A percentile compares a stretch with the other conserved stretches of the same genome.
Evolutionary conservation across 2,888 invertebrate species (phyloP).

Genomic region (Carcina quercana): DNA sequence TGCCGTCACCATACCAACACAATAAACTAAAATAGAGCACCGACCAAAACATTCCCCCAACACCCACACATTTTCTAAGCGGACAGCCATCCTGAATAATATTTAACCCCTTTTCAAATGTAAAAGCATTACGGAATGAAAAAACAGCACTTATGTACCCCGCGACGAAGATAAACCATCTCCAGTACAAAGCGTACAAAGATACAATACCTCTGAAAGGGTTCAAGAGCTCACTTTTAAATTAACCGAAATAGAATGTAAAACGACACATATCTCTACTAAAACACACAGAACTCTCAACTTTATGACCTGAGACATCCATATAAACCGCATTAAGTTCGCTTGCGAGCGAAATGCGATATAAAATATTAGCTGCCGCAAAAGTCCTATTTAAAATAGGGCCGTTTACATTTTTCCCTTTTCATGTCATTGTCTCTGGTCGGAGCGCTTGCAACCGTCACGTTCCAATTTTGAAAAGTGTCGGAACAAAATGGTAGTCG

Average conservation of each 20-base stretch:
- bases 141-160: constrained; percentile 75
- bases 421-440: constrained; percentile 73
- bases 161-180: constrained; percentile 73
- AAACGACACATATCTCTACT: constrained; percentile 37
- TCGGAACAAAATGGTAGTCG: constrained; percentile 72
- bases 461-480: constrained; percentile 75
- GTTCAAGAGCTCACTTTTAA: constrained; percentile 75
- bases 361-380: constrained; percentile 55
- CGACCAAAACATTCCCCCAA: constrained; percentile 38
- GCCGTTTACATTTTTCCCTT: constrained; percentile 74
- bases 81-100: constrained; percentile 68
- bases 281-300: constrained; percentile 33
- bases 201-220: constrained; percentile 75
- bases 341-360: constrained; percentile 33
- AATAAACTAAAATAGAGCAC: constrained; percentile 9
- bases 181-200: constrained; percentile 73
- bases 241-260: constrained; percentile 51
- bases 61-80: constrained; percentile 69
- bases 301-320: constrained; percentile 20
- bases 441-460: constrained; percentile 73
- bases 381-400: constrained; percentile 67
- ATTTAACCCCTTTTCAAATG: constrained; percentile 74
- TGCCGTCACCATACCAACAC: too few species aligned
- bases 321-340: too few species aligned
- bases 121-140: constrained; percentile 75